Base-by-base conservation (phyloP, 2,888 invertebrate species). In the Campoletis raptor region DNA sequence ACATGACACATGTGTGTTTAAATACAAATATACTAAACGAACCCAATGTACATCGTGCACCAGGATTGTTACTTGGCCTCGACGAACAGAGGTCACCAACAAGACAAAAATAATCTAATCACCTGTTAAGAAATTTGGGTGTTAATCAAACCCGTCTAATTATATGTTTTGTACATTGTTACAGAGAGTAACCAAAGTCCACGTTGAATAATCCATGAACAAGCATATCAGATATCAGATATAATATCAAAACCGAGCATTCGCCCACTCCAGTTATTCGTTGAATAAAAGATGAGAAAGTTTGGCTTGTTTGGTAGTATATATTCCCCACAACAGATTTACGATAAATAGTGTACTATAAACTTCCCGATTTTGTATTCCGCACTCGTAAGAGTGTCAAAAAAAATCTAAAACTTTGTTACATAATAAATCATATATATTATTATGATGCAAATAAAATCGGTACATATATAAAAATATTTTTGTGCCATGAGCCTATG, bases 211-310 rank as follows among this genome's bases (percentile, higher is more conserved):
- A 73, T 54, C n/a, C 72, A 54, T 73, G 10, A 21, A 54, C n/a
- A 54, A 48, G n/a, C 24, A 12, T 40, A 37, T 37, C n/a, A 15
- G 48, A 48, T 9, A 48, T 48, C n/a, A 69, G 12, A 57, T 54
- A 21, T 21, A 21, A 37, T 12, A 37, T 52, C 73, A 45, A 64
- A 45, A n/a, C 24, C 45, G 64, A 45, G 15, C 2, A 61, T 64
- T 48, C n/a, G 45, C 45, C n/a, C 24, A 24, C 15, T 24, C 61
- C 8, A 36, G 36, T 76, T 40, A 69, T 57, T 57, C 69, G 57
- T 69, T 79, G 69, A 79, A 79, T 79, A 79, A 69, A 79, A 69
- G 52, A 79, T 76, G 42, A 52, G 40, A 57, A 57, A 40, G 57
- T 69, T 79, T 12, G 30, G 18, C 15, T 48, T n/a, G n/a, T 57